Percentiles rank a stretch among this genome's conserved stretches.
Evolutionary conservation across 2,888 invertebrate genomes (phyloP).

Genomic region (Plagodis pulveraria): DNA sequence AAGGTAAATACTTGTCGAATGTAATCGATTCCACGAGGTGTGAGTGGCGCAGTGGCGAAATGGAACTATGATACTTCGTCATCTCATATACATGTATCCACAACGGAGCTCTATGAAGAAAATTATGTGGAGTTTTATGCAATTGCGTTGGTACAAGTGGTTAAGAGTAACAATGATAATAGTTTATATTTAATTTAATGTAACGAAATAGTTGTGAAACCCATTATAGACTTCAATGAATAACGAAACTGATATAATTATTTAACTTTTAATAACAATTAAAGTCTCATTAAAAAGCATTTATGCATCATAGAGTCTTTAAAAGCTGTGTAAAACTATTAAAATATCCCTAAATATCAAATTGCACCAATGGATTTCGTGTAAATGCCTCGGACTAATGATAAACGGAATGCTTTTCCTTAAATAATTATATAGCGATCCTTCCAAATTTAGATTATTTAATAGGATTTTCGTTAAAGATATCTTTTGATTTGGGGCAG

Average conservation of each 20-base stretch:
- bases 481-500: too few relatives aligned
- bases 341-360: not conserved
- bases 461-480: too few relatives aligned
- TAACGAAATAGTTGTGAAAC: too few relatives aligned
- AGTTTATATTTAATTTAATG: constrained; percentile 19
- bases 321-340: not conserved
- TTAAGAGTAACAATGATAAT: constrained; percentile 13
- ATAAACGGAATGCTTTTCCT: too few relatives aligned
- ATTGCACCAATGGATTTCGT: not conserved
- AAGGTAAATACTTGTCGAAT: constrained; percentile 46
- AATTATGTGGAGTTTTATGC: constrained; percentile 47
- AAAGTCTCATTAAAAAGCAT: not conserved
- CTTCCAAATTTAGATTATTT: too few relatives aligned
- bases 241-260: too few relatives aligned
- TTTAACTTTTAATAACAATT: too few relatives aligned
- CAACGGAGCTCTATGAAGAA: too few relatives aligned
- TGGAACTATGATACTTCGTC: constrained; percentile 35
- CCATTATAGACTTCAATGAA: too few relatives aligned
- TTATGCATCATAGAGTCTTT: not conserved
- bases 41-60: constrained; percentile 60
- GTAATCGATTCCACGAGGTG: constrained; percentile 73
- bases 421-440: too few relatives aligned
- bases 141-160: constrained; percentile 51
- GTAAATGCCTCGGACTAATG: too few relatives aligned
- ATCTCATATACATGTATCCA: too few relatives aligned